Base-by-base conservation (phyloP, 2,797 vertebrate species). In the Pitangus sulphuratus region DNA sequence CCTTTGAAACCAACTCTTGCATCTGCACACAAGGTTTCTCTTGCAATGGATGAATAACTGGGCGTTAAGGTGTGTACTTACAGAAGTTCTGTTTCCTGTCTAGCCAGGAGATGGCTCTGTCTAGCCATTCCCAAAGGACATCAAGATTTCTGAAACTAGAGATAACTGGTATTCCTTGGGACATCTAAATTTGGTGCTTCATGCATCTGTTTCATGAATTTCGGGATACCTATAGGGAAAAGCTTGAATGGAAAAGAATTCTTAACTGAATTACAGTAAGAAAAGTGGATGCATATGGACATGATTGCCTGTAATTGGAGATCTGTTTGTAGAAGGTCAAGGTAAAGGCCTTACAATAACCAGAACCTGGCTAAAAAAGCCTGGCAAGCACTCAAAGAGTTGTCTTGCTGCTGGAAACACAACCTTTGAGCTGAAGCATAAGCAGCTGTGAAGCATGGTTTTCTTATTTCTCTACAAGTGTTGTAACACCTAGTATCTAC, bases 71-170 rank as follows among this genome's bases (percentile, higher is more conserved):
- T 91, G 71, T 66, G 3, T 77, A n/a, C 84, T 90, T 87, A 48
- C 66, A 18, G 62, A 58, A 82, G 18, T 77, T 85, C 47, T 91
- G 16, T 94, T 93, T 94, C 72, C 75, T 85, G 2, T 83, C 48
- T 95, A 93, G 84, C 96, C 93, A 93, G 95, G 82, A 96, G 94
- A 83, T 97, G 96, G 94, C 94, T 97, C 94, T 95, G 60, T 96
- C 68, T 95, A 70, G 42, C 75, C 33, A 21, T 92, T 89, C 60
- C 71, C 48, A 57, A 77, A 80, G 51, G 47, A 48, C 35, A 25
- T 35, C 31, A 48, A 15, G 44, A 12, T 74, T 79, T 83, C 71
- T 85, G 68, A 92, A 74, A 64, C 60, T 48, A 24, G 47, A 66
- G 44, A 28, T 66, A 80, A 48, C 17, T 65, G 7, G 4, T 58